These are phyloP conservation scores for Tetragnatha montana DNA, from an alignment of 2,888 invertebrate genomes.

Conservation along the genomic window DNA sequence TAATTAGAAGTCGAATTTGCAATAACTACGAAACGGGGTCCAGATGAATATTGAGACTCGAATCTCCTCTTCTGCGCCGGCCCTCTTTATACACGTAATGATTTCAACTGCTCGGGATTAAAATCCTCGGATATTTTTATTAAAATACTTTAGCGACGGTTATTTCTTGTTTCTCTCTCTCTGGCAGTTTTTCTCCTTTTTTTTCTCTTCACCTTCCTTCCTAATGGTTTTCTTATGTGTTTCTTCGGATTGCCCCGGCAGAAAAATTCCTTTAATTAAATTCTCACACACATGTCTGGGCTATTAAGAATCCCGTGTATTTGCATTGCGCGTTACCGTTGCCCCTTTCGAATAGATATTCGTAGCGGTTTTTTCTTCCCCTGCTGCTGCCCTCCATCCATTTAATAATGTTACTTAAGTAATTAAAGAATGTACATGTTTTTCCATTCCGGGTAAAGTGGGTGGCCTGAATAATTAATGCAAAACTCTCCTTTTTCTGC, in stretches of 20 bases:
- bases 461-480: conserved; percentile 45
- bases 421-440: conserved; percentile 60
- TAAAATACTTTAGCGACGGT: conserved; percentile 26
- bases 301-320: conserved; percentile 49
- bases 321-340: neutral
- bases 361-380: conserved; percentile 27
- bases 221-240: conserved; percentile 2
- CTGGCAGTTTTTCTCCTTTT: conserved; percentile 16
- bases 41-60: neutral
- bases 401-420: conserved; percentile 65
- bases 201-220: conserved; percentile 7
- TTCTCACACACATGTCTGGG: conserved; percentile 52
- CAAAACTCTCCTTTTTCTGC: conserved; percentile 32
- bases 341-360: conserved; percentile 29
- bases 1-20: neutral
- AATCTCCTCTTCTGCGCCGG: too few species aligned
- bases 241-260: conserved; percentile 26
- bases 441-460: conserved; percentile 28
- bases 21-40: neutral
- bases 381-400: conserved; percentile 4
- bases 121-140: conserved; percentile 50
- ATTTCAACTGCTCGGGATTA: conserved; percentile 35
- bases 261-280: conserved; percentile 64
- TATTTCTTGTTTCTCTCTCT: conserved; percentile 26
- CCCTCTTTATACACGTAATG: conserved; percentile 12